Evolutionary conservation across 2,888 invertebrate species (phyloP), one percentile per base, ranked within the genome.

Genomic region (Zygaena filipendulae): DNA sequence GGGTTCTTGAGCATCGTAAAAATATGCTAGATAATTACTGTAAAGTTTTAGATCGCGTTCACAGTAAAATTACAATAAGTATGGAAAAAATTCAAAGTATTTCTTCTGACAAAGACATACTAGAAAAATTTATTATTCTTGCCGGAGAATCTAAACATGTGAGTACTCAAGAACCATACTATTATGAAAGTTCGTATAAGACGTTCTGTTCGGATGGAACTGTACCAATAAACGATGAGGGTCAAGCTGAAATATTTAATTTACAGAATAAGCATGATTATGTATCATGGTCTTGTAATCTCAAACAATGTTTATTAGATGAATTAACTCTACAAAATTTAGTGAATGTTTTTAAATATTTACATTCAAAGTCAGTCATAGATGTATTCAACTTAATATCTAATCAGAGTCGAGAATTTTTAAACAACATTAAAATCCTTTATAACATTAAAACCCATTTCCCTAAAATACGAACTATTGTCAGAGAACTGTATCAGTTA

Each of bases 1-100:
- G n/a, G n/a, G n/a, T n/a, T n/a, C n/a, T n/a, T n/a, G n/a, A n/a
- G n/a, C n/a, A n/a, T n/a, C n/a, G n/a, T n/a, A n/a, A 18, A 18
- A 18, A 18, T 18, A 18, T 8, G 8, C 8, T 18, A 18, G 22
- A 21, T 21, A n/a, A 21, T 21, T 21, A 21, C 22, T 21, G 22
- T 21, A 5, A 21, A 21, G 22, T 21, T 21, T 21, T 21, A 21
- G 22, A 21, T 21, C 22, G 22, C 22, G 22, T 21, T 21, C 22
- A 21, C 4, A 21, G 9, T 11, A 21, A 21, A 21, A 21, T 21
- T 21, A 21, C 22, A 21, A 21, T 21, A 21, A 21, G 22, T 21
- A 21, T 10, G 10, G 22, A 21, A 21, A 11, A 21, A 21, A 21
- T 21, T 11, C 4, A 21, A 21, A 21, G 22, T 21, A n/a, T 21